Evolutionary conservation across 2,113 vertebrate species (phyloP), one percentile per base, ranked within the genome.

Genomic region (Charina bottae): DNA sequence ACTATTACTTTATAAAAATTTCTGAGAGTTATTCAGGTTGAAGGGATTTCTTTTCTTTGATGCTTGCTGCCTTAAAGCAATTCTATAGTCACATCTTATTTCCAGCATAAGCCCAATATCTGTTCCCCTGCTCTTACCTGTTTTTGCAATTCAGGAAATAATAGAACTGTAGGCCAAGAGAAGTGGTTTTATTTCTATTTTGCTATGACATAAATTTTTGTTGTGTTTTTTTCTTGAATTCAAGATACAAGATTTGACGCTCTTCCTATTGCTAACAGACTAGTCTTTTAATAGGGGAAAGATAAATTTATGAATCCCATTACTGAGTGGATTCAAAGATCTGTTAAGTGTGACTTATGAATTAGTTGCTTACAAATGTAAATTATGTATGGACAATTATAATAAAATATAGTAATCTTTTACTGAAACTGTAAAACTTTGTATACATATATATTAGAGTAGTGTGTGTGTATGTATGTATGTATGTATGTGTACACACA

Each of bases 1-100:
- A 72, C 64, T 72, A 17, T 72, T 72, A 72, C 13, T 72, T 72
- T 33, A 2, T 33, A 72, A 72, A 72, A 33, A 72, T 72, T 3
- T 17, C 33, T 37, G 15, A 78, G 33, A 19, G 33, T 78, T 72
- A 33, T 72, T 72, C 64, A 72, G 64, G 12, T 24, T 60, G 56
- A 88, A 85, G 42, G 24, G 10, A 85, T 15, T 68, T 33, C 11
- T 54, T 78, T 28, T 11, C 11, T 46, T 3, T 59, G 33, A 49
- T 90, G 72, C 78, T 85, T 86, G 90, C 58, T 64, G 42, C 59
- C n/a, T 53, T 91, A 21, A 86, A 68, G n/a, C 46, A 58, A 56
- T 56, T 17, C 85, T 10, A 56, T 13, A 87, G 13, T n/a, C 17
- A 56, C 24, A 56, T 58, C n/a, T 87, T 55, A 87, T 87, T n/a